Percentiles rank a stretch among this genome's conserved stretches.
These are phyloP conservation scores for Siniperca chuatsi DNA, from an alignment of 2,113 vertebrate genomes.

Conservation along the genomic window DNA sequence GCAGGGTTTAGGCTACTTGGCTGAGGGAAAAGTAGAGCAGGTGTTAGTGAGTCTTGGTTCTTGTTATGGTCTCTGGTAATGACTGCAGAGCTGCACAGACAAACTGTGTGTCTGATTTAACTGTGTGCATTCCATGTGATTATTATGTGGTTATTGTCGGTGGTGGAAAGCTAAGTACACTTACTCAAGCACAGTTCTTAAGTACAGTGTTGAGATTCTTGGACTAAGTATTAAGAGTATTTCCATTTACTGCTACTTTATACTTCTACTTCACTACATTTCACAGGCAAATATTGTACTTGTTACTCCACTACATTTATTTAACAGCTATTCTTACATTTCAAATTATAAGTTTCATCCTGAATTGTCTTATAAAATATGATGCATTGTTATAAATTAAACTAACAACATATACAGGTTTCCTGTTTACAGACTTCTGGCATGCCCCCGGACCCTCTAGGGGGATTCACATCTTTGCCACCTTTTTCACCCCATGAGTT, in stretches of 20 bases:
- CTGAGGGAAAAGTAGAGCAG: constrained; percentile 54
- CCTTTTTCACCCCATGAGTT: no score
- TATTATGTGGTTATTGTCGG: neutral
- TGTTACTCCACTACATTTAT: neutral
- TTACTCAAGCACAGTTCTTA: neutral
- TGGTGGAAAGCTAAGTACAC: neutral
- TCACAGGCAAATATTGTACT: neutral
- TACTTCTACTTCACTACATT: neutral
- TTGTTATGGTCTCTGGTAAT: constrained; percentile 1
- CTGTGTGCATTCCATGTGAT: neutral
- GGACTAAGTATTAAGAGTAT: neutral
- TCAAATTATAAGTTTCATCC: neutral
- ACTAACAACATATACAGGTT: no score
- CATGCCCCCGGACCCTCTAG: no score
- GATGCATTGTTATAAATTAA: no score
- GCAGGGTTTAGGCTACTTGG: constrained; percentile 61
- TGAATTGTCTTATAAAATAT: no score
- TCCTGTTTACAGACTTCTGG: no score
- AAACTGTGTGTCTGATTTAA: neutral
- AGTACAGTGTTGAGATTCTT: neutral
- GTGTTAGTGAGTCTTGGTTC: constrained; percentile 39
- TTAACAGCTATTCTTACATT: neutral
- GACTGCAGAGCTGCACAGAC: neutral
- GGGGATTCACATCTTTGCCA: no score
- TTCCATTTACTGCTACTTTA: neutral